Conservation (phyloP, 2,888 invertebrate genomes). For the Zhuqinia jingwanae region DNA sequence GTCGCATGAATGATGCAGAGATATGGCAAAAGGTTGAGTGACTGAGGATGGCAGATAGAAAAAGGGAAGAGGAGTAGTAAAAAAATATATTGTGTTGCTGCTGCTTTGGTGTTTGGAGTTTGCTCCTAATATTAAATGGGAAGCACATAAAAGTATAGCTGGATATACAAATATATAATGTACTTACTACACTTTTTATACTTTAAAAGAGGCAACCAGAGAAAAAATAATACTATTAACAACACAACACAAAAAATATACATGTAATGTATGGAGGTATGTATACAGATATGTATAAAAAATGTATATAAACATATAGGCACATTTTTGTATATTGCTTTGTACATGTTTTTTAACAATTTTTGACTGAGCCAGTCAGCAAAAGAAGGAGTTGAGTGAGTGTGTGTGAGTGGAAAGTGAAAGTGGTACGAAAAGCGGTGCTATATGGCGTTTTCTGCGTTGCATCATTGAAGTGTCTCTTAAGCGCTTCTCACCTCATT, state of each 20-base stretch:
- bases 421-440: conserved; percentile 72
- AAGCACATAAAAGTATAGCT: neutral
- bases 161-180: neutral
- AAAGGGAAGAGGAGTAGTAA: neutral
- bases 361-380: neutral
- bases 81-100: neutral
- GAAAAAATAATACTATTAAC: neutral
- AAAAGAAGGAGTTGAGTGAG: neutral
- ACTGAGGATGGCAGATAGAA: conserved; percentile 19
- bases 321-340: neutral
- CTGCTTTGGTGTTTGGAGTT: neutral
- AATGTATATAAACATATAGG: neutral
- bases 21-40: conserved; percentile 18
- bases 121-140: conserved; percentile 2
- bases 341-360: conserved; percentile 1
- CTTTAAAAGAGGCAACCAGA: too few species aligned
- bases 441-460: conserved; percentile 52
- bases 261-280: too few species aligned
- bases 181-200: too few species aligned
- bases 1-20: conserved; percentile 38
- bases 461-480: conserved; percentile 68
- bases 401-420: conserved; percentile 31
- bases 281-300: neutral
- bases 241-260: too few species aligned
- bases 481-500: conserved; percentile 77